Base-by-base conservation (phyloP, 2,888 invertebrate genomes). In the Lycaena phlaeas region DNA sequence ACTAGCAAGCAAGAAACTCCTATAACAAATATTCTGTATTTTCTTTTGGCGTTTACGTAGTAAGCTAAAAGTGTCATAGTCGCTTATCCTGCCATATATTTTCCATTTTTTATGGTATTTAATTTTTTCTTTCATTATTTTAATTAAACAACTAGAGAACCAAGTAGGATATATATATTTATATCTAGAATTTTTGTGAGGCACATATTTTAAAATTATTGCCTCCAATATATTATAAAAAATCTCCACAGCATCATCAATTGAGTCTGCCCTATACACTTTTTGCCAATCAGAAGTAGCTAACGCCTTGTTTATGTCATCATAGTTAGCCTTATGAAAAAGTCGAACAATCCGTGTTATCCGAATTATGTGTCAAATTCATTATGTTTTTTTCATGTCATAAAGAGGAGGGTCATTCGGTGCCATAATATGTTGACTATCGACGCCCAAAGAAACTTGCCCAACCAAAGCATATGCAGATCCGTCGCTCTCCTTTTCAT, bases 71-170 rank as follows among this genome's bases (percentile, higher is more conserved):
- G 12, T 6, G 10, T 10, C 12, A 27, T 27, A 27, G n/a, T 27
- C 4, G 5, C 3, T 6, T 11, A 6, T 3, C 10, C 27, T 27
- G 10, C 10, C 27, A 12, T 27, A 27, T 1, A 11, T 10, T 27
- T 27, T 27, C 27, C 27, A 27, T 27, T 27, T n/a, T 27, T 27
- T 27, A 27, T 27, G 27, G 27, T 27, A 27, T n/a, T 27, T 27
- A 27, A 5, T 10, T 27, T 27, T 27, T 6, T 27, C 27, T 27
- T 11, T 27, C 10, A 27, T 27, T 27, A 27, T 27, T 27, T 27
- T 10, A 6, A 27, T 27, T 10, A 27, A 27, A 27, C 10, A 27
- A 10, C 10, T 2, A 6, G 27, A 27, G 5, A 6, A 27, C 27
- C 27, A 27, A 1, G 10, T 2, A 2, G 11, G 27, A 6, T 27